phyloP scores from a whole-genome alignment of 1,140 invertebrate genomes.

The Notospermus geniculatus region DNA sequence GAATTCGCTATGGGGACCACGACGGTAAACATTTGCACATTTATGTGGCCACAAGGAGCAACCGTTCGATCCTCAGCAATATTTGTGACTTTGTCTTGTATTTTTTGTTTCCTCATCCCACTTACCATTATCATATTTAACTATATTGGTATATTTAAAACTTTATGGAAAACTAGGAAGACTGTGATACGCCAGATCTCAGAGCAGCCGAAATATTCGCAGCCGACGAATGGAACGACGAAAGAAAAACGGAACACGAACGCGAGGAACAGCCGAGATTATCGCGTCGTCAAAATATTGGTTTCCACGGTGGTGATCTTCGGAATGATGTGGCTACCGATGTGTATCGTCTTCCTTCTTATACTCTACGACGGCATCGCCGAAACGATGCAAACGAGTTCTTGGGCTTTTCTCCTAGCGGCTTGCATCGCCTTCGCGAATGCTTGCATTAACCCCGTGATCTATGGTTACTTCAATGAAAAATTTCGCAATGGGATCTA shows the following conservation, averaged over 20 bases:
- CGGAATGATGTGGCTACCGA: conserved; percentile 40
- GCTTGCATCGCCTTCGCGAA: no score
- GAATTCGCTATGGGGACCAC: conserved; percentile 20
- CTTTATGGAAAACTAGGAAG: conserved; percentile 27
- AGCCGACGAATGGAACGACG: neutral
- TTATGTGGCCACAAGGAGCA: conserved; percentile 33
- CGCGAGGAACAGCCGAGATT: conserved; percentile 21
- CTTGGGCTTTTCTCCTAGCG: no score
- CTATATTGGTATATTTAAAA: conserved; percentile 35
- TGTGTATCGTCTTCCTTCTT: no score
- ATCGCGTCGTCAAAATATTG: conserved; percentile 33
- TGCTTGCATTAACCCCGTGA: no score
- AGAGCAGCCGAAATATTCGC: neutral
- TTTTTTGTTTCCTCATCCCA: conserved; percentile 34
- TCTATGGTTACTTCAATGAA: no score
- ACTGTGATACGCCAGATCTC: conserved; percentile 10
- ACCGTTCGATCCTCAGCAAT: conserved; percentile 17
- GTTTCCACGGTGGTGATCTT: conserved; percentile 36
- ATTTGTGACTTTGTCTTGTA: conserved; percentile 22
- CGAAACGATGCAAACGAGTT: no score
- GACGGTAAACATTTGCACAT: conserved; percentile 32
- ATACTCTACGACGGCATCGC: no score
- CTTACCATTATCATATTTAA: conserved; percentile 28
- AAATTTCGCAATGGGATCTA: no score
- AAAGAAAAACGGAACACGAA: neutral